A percentile compares a stretch with the other conserved stretches of the same genome.
Conservation (phyloP, 92 coral and sea anemone species). For the Montipora capitata region DNA sequence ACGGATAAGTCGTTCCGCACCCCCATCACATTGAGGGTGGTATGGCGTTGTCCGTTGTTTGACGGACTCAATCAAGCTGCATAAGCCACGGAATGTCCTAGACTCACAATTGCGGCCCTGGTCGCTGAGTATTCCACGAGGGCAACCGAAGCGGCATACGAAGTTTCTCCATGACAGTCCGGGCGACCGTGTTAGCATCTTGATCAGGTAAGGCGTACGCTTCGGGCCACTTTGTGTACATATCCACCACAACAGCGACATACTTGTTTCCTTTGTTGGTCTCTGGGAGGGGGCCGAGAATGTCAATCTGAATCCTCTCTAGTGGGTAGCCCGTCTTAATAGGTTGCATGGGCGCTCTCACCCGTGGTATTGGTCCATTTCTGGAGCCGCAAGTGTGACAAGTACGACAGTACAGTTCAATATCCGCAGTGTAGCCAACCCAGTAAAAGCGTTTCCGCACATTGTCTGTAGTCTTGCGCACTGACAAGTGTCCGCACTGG, state of each 20-base stretch:
- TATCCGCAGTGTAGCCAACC: slow-evolving; percentile 35
- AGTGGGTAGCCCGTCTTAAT: slow-evolving; percentile 45
- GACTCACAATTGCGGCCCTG: slow-evolving; percentile 67
- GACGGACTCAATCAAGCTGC: slow-evolving; percentile 45
- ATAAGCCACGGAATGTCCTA: slow-evolving; percentile 51
- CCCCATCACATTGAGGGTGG: slow-evolving; percentile 42
- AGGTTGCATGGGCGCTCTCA: not conserved
- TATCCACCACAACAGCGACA: slow-evolving; percentile 56
- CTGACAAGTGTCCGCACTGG: slow-evolving; percentile 43
- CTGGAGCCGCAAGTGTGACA: slow-evolving; percentile 47
- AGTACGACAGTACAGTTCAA: slow-evolving; percentile 42
- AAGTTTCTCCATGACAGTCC: slow-evolving; percentile 51
- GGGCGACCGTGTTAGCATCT: slow-evolving; percentile 50
- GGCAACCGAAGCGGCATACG: slow-evolving; percentile 54
- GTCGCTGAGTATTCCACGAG: slow-evolving; percentile 63
- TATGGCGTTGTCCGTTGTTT: slow-evolving; percentile 51
- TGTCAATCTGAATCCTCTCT: slow-evolving; percentile 59
- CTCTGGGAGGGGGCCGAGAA: slow-evolving; percentile 65
- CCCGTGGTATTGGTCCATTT: slow-evolving; percentile 23
- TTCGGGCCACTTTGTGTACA: slow-evolving; percentile 55
- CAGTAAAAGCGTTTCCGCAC: slow-evolving; percentile 57
- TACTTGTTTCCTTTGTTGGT: slow-evolving; percentile 44
- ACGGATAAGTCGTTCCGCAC: slow-evolving; percentile 34
- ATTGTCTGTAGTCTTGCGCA: slow-evolving; percentile 48
- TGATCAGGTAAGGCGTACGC: slow-evolving; percentile 50